phyloP scores from a whole-genome alignment of 2,113 vertebrate species.

The Tiliqua scincoides region DNA sequence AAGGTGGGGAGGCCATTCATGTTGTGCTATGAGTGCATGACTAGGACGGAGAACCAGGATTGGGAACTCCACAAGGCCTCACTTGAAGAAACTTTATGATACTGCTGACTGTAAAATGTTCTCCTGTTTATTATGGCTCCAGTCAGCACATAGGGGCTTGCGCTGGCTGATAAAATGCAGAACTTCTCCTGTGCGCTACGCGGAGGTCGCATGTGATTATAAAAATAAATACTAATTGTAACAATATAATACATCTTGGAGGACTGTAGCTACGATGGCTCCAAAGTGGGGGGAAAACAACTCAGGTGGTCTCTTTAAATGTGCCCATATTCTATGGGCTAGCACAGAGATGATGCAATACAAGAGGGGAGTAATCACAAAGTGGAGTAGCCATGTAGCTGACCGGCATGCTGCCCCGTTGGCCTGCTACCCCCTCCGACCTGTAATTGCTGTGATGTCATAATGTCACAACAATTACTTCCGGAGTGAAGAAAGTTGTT shows the following conservation, averaged over 20 bases:
- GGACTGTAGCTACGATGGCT: not conserved
- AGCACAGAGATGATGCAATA: not conserved
- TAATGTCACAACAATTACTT: no score
- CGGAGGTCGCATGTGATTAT: constrained; percentile 13
- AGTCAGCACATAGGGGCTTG: constrained; percentile 49
- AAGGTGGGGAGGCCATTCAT: constrained; percentile 7
- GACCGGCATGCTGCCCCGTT: no score
- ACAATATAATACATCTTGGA: not conserved
- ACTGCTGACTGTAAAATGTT: constrained; percentile 34
- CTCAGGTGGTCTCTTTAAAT: no score
- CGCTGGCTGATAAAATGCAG: constrained; percentile 28
- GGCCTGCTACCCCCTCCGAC: no score
- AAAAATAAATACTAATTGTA: not conserved
- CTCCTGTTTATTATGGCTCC: constrained; percentile 14
- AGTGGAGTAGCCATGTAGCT: no score
- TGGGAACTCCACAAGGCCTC: constrained; percentile 26
- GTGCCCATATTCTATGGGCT: not conserved
- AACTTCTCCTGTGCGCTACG: not conserved
- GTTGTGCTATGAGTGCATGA: constrained; percentile 41
- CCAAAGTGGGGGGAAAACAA: not conserved
- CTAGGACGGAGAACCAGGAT: constrained; percentile 25
- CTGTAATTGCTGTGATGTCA: no score
- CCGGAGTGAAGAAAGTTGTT: no score
- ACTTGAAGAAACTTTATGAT: constrained; percentile 39
- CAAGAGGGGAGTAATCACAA: not conserved